phyloP scores from a whole-genome alignment of 1,140 invertebrate genomes.

The Portunus trituberculatus region DNA sequence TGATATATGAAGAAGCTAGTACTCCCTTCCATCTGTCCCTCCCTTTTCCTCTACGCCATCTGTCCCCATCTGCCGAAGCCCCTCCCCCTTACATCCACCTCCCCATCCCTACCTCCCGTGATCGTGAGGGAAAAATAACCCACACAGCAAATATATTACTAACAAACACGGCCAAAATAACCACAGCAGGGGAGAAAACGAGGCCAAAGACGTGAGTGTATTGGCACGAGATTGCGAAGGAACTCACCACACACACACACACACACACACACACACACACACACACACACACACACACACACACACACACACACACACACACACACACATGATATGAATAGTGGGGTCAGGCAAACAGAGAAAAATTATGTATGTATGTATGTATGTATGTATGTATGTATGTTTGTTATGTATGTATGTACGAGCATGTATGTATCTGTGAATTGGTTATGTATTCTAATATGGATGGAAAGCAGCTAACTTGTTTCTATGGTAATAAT shows the following conservation, averaged over 20 bases:
- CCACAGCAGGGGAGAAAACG: background rate
- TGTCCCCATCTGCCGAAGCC: background rate
- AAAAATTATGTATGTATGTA: no score
- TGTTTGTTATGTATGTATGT: background rate
- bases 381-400: no score
- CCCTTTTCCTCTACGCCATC: conserved; percentile 6
- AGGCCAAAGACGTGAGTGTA: conserved; percentile 32
- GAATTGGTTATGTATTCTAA: background rate
- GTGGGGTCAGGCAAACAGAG: background rate
- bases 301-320: conserved; percentile 41
- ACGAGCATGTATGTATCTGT: conserved; percentile 21
- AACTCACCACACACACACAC: background rate
- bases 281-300: conserved; percentile 13
- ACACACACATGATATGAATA: background rate
- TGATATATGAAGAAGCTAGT: conserved; percentile 14
- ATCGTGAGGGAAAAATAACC: background rate
- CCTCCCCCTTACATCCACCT: background rate
- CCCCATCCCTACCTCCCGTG: background rate
- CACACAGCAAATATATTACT: background rate
- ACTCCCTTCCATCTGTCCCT: background rate
- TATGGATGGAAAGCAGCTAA: background rate
- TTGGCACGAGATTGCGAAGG: background rate
- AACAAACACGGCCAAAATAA: background rate
- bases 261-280: conserved; percentile 20
- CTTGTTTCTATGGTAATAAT: background rate